These are phyloP conservation scores for Abramis brama DNA, from an alignment of 2,113 vertebrate species.

Conservation along the genomic window DNA sequence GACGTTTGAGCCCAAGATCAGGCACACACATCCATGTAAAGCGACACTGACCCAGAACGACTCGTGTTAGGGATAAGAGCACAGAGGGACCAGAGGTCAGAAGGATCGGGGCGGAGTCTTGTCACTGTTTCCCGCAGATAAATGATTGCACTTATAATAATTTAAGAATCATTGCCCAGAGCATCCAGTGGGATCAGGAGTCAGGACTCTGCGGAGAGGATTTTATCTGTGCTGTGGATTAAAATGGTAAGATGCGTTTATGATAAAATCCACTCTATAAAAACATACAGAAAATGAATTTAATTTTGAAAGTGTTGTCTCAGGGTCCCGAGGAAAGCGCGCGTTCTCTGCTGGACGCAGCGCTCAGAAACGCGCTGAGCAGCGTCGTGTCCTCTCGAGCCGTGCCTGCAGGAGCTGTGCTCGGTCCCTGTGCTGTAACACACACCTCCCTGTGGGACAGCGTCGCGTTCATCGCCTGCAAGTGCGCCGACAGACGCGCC, in stretches of 20 bases:
- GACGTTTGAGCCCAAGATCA: slow-evolving; percentile 38
- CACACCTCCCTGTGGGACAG: slow-evolving; percentile 86
- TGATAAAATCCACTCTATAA: not conserved
- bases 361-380: slow-evolving; percentile 85
- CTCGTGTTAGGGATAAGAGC: not conserved
- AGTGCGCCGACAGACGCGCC: slow-evolving; percentile 84
- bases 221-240: not conserved
- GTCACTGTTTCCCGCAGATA: not conserved
- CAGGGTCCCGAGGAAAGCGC: slow-evolving; percentile 76
- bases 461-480: slow-evolving; percentile 85
- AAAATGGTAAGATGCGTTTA: slow-evolving; percentile 13
- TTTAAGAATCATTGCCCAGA: not conserved
- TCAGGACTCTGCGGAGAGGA: not conserved
- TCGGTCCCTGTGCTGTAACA: slow-evolving; percentile 83
- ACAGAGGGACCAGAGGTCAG: not conserved
- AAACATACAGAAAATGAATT: not conserved
- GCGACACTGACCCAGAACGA: slow-evolving; percentile 32
- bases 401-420: slow-evolving; percentile 83
- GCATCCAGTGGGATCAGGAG: not conserved
- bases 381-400: slow-evolving; percentile 86
- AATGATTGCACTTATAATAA: not conserved
- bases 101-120: slow-evolving; percentile 12
- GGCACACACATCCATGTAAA: not conserved
- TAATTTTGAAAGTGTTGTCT: not conserved
- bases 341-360: slow-evolving; percentile 61